phyloP scores from a whole-genome alignment of 2,113 vertebrate genomes.

The Enhydra lutris region DNA sequence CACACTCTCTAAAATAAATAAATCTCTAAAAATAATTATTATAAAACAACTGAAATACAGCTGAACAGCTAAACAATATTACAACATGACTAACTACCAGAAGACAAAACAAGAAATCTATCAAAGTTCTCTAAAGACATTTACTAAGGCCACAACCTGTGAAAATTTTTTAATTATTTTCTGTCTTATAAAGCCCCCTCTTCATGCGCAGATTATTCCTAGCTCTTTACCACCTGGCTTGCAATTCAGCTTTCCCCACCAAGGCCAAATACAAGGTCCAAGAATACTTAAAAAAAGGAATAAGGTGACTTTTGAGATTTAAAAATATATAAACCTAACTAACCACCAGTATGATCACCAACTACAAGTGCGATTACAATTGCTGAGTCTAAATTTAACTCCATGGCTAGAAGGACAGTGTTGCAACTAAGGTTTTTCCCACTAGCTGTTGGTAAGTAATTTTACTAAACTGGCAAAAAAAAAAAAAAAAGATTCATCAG shows the following conservation, averaged over 20 bases:
- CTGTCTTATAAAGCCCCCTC: not conserved
- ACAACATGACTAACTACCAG: not conserved
- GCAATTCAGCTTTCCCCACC: not conserved
- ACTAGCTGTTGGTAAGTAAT: not conserved
- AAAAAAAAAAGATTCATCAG: not conserved
- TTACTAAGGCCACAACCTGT: not conserved
- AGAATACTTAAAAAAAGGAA: not conserved
- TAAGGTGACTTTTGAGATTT: constrained; percentile 17
- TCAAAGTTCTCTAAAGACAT: not conserved
- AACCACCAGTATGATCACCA: not conserved
- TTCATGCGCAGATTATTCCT: not conserved
- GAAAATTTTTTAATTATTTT: not conserved
- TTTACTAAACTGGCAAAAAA: not conserved
- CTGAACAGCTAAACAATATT: not conserved
- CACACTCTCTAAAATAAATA: not conserved
- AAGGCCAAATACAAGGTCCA: not conserved
- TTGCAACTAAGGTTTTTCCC: not conserved
- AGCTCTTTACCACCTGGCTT: not conserved
- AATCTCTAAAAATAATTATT: not conserved
- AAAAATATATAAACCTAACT: constrained; percentile 29
- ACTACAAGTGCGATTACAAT: constrained; percentile 6
- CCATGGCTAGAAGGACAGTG: not conserved
- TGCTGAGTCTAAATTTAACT: constrained; percentile 55
- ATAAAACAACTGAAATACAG: not conserved
- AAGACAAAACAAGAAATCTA: not conserved